Percentiles rank a stretch among this genome's conserved stretches.
phyloP scores from a whole-genome alignment of 2,888 invertebrate species.

The Erebia ligea region DNA sequence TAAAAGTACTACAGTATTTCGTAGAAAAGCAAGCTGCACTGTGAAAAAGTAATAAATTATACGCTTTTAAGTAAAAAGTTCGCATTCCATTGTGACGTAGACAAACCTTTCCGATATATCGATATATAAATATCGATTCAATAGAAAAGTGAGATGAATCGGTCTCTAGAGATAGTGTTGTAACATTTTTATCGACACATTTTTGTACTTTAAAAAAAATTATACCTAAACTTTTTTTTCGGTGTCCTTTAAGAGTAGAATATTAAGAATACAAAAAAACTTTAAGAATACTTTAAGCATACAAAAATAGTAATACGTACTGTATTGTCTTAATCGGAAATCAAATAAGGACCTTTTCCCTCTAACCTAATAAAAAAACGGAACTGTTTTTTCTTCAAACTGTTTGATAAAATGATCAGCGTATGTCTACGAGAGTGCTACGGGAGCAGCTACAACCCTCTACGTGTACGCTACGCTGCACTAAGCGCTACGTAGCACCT shows the following conservation, averaged over 20 bases:
- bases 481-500: not conserved
- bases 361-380: no score
- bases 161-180: constrained; percentile 45
- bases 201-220: not conserved
- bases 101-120: constrained; percentile 70
- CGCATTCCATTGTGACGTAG: constrained; percentile 41
- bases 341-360: no score
- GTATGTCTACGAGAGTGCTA: not conserved
- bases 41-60: constrained; percentile 5
- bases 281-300: no score
- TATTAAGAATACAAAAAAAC: no score
- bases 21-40: not conserved
- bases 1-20: constrained; percentile 5
- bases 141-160: constrained; percentile 65
- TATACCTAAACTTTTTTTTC: no score
- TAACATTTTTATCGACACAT: not conserved
- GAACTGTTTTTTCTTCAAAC: not conserved
- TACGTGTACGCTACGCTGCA: not conserved
- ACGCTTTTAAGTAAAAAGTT: not conserved
- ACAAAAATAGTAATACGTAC: no score
- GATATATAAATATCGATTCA: constrained; percentile 68
- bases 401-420: not conserved
- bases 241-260: no score
- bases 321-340: no score
- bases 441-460: not conserved